Base-by-base conservation (phyloP, 2,797 vertebrate species). In the Geotrypetes seraphini region DNA sequence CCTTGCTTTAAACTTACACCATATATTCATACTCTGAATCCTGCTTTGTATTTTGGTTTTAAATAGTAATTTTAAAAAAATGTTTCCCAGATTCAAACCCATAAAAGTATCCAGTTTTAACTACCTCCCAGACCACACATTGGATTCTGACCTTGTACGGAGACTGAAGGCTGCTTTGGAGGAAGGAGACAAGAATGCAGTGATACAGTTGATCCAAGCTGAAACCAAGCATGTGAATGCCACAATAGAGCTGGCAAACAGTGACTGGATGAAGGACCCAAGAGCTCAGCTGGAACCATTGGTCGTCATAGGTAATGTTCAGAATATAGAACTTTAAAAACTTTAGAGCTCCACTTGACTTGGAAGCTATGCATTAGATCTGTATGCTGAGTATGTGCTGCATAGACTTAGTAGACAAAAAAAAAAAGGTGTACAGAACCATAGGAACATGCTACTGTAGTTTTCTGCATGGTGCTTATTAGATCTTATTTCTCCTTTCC, bases 231-330 rank as follows among this genome's bases (percentile, higher is more conserved):
- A 60, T 0, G 61, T 59, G 36, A 52, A 80, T 7, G 61, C 64
- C 3, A 31, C 58, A 16, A 71, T 76, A 13, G 71, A 83, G 30
- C 36, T 81, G 12, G 62, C 56, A 31, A 81, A 75, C 2, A 73
- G 80, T 4, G 75, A 82, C 60, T 78, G 76, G 71, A 74, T 79
- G 70, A 80, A 80, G 42, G 63, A 66, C 16, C 60, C 75, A 5
- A 20, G 23, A 0, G 56, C 63, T 7, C 60, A 39, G 41, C 62
- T 79, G 52, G 71, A 75, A 15, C 41, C 60, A 1, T 49, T 59
- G 5, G 57, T 59, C 5, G 57, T 80, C 25, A 14, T 74, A 40
- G 76, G 76, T 80, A 71, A 69, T 16, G n/a, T n/a, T n/a, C n/a
- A n/a, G n/a, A n/a, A n/a, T n/a, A n/a, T n/a, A n/a, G n/a, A n/a